Evolutionary conservation across 2,113 vertebrate genomes (phyloP), one percentile per base, ranked within the genome.

Genomic region (Corvus cornix): DNA sequence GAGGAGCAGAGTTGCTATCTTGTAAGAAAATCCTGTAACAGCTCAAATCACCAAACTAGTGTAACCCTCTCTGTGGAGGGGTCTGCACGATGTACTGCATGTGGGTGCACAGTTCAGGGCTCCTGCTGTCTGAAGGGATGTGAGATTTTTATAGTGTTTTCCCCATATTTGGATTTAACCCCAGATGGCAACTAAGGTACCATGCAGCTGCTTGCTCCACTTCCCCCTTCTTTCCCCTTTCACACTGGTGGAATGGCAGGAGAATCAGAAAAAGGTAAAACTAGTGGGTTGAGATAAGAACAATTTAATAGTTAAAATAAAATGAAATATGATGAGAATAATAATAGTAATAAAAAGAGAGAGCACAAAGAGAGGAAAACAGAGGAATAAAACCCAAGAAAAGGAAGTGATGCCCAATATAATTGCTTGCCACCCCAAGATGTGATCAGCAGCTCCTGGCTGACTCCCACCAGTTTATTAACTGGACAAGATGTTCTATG

Each of bases 71-170:
- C 16, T 58, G 46, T 5, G 7, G 55, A 64, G 63, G 16, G 28
- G 6, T 55, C 53, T 77, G 73, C 16, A 27, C 0, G 0, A 16
- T 2, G 1, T 35, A 46, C 43, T 67, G 28, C 5, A 1, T 0
- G 3, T n/a, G 76, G 3, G 23, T 63, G 13, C 62, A 48, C 43
- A 72, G 43, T 10, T 58, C 0, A 0, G n/a, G 52, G 51, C 20
- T 76, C 56, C 33, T 59, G 20, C 12, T 69, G 39, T 60, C 44
- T 60, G 43, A 78, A 82, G 66, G 49, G 19, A 43, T 63, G 9
- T 76, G 44, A 70, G 66, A 46, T 72, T 39, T 73, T 84, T 37
- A 33, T 17, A 39, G 5, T 24, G 14, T 49, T 72, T 69, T 62
- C 22, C 76, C 18, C 30, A 48, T 15, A 14, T 41, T 31, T 48